phyloP scores from a whole-genome alignment of 2,888 invertebrate species.

The Sminthurinus aureus region DNA sequence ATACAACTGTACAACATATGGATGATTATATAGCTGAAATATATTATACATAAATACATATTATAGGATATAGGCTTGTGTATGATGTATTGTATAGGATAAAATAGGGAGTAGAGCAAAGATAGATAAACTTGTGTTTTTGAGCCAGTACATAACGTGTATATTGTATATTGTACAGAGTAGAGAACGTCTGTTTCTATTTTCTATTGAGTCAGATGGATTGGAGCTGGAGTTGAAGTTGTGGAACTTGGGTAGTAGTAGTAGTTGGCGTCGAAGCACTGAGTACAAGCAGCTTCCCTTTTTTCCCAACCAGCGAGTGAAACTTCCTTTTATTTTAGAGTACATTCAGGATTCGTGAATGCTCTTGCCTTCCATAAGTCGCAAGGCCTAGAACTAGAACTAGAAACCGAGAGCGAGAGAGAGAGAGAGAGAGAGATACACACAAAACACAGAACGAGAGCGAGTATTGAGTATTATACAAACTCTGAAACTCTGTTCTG shows the following conservation, averaged over 20 bases:
- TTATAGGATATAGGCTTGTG: neutral
- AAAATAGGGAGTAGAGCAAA: neutral
- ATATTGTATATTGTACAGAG: neutral
- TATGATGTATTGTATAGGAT: neutral
- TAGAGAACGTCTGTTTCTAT: slow-evolving; percentile 26
- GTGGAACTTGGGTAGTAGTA: slow-evolving; percentile 5
- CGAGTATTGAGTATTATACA: neutral
- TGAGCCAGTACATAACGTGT: slow-evolving; percentile 1
- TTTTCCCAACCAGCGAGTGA: slow-evolving; percentile 17
- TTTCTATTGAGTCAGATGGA: slow-evolving; percentile 24
- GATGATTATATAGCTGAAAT: too few relatives aligned
- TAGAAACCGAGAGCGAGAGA: neutral
- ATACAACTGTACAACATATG: neutral
- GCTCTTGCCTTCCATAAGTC: neutral
- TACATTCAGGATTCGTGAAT: slow-evolving; percentile 31
- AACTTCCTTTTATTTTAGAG: slow-evolving; percentile 33
- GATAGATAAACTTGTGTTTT: neutral
- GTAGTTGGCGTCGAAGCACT: slow-evolving; percentile 17
- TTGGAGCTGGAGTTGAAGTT: slow-evolving; percentile 22
- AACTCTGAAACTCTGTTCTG: neutral
- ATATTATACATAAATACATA: too few relatives aligned
- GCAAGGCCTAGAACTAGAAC: neutral
- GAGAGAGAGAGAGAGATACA: neutral
- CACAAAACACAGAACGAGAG: slow-evolving; percentile 5
- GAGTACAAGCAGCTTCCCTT: slow-evolving; percentile 29